Conservation (phyloP, 1,140 invertebrate genomes). For the Trichonephila clavata region DNA sequence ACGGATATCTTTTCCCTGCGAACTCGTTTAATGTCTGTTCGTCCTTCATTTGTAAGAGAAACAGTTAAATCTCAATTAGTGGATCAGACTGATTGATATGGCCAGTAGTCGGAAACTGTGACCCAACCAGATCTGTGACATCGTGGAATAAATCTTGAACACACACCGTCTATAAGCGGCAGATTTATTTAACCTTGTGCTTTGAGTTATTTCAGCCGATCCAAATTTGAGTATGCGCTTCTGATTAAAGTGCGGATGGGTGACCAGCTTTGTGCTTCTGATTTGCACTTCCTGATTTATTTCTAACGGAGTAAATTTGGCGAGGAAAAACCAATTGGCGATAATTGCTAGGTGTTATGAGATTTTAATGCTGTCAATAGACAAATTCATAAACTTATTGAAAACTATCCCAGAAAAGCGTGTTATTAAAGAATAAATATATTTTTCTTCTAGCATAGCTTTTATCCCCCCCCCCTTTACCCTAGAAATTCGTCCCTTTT, state of each 20-base stretch:
- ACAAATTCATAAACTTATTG: no score
- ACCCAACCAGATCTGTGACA: slow-evolving; percentile 55
- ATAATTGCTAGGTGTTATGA: no score
- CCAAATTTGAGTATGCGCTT: not conserved
- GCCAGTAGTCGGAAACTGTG: slow-evolving; percentile 18
- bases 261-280: not conserved
- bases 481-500: no score
- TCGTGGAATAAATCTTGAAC: slow-evolving; percentile 33
- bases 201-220: not conserved
- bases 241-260: slow-evolving; percentile 1
- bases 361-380: no score
- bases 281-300: not conserved
- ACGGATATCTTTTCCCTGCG: not conserved
- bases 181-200: slow-evolving; percentile 39
- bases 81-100: slow-evolving; percentile 53
- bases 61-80: slow-evolving; percentile 72
- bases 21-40: not conserved
- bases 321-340: not conserved
- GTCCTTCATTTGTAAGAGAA: slow-evolving; percentile 19
- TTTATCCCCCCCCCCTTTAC: no score
- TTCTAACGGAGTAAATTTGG: not conserved
- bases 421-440: no score
- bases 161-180: not conserved
- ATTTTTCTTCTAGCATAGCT: no score
- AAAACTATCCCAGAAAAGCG: no score